Conservation (phyloP, 2,888 invertebrate species). For the Torymus aiolomorphi region DNA sequence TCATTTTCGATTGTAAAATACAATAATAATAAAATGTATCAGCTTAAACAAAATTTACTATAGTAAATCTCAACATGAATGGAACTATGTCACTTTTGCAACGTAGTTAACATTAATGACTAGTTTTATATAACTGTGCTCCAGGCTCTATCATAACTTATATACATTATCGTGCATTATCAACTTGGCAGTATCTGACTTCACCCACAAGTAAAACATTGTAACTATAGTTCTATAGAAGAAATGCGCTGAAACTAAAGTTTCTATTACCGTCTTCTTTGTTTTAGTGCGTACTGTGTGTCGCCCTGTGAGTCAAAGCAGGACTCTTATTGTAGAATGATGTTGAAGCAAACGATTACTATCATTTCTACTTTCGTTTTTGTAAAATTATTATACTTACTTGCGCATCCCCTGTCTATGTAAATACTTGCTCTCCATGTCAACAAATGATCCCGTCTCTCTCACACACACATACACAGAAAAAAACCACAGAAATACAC, state of each 20-base stretch:
- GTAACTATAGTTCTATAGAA: constrained; percentile 12
- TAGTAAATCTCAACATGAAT: constrained; percentile 6
- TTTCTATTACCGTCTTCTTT: constrained; percentile 22
- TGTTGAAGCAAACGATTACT: constrained; percentile 9
- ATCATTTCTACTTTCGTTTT: constrained; percentile 7
- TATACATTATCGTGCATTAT: neutral
- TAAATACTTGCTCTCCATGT: constrained; percentile 12
- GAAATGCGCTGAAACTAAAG: constrained; percentile 8
- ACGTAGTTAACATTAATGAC: constrained; percentile 15
- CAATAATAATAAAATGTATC: neutral
- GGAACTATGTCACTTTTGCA: neutral
- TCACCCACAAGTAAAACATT: constrained; percentile 7
- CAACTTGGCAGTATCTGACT: constrained; percentile 21
- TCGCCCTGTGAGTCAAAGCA: neutral
- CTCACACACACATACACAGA: neutral
- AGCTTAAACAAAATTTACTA: constrained; percentile 6
- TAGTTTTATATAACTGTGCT: constrained; percentile 24
- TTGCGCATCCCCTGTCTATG: neutral
- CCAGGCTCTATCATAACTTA: constrained; percentile 44
- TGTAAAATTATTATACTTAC: neutral
- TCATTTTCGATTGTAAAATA: no score
- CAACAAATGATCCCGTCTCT: constrained; percentile 1
- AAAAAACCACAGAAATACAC: neutral
- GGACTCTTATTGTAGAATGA: neutral
- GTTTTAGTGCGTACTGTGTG: constrained; percentile 18